A percentile compares a stretch with the other conserved stretches of the same genome.
Conservation (phyloP, 2,888 invertebrate genomes). For the Artemia sp. region DNA sequence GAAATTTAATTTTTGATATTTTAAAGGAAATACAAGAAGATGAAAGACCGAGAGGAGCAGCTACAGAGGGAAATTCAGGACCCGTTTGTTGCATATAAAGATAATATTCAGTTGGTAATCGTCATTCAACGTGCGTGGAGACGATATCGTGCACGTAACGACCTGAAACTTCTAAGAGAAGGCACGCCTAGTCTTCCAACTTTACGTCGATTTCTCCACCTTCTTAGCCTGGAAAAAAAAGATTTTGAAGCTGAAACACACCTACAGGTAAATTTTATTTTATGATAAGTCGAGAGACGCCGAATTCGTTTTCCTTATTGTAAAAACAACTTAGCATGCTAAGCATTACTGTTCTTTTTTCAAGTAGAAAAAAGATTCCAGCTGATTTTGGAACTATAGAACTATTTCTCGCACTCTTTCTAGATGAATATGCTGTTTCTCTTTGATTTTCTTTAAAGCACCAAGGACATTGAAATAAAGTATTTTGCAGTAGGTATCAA, state of each 20-base stretch:
- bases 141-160: conserved; percentile 28
- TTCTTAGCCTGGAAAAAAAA: conserved; percentile 48
- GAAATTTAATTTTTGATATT: background rate
- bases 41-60: background rate
- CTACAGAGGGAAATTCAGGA: background rate
- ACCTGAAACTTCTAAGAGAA: conserved; percentile 32
- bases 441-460: too few species aligned
- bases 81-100: conserved; percentile 15
- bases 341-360: too few species aligned
- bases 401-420: too few species aligned
- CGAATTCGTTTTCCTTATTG: too few species aligned
- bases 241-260: conserved; percentile 54
- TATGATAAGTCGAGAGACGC: background rate
- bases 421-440: too few species aligned
- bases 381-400: too few species aligned
- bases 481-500: too few species aligned
- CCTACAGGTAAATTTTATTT: conserved; percentile 35
- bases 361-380: too few species aligned
- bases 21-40: conserved; percentile 7
- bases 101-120: conserved; percentile 18
- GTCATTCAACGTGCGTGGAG: conserved; percentile 31
- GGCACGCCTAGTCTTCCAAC: conserved; percentile 35
- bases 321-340: too few species aligned
- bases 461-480: too few species aligned
- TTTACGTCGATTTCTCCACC: conserved; percentile 47